phyloP scores from a whole-genome alignment of 1,140 invertebrate genomes.

The Papilio xuthus region DNA sequence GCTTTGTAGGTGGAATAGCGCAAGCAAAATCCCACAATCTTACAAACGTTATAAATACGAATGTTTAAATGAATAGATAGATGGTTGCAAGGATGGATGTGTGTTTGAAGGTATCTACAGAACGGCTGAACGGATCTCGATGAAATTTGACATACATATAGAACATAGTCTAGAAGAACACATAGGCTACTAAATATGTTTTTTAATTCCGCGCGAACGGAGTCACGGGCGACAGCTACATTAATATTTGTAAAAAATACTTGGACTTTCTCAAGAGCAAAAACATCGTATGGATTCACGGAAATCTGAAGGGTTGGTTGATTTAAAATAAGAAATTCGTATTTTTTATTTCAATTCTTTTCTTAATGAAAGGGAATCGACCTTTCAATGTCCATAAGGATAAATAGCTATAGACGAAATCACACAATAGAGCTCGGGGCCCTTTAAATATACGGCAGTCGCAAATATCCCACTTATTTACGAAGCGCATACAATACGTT shows the following conservation, averaged over 20 bases:
- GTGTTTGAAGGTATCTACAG: too few species aligned
- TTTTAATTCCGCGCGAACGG: too few species aligned
- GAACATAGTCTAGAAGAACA: too few species aligned
- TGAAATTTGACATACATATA: too few species aligned
- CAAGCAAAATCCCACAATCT: background rate
- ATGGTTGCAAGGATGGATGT: too few species aligned
- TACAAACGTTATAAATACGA: too few species aligned
- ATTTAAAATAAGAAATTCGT: background rate
- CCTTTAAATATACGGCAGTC: slow-evolving; percentile 23
- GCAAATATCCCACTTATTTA: slow-evolving; percentile 15
- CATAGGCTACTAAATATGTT: too few species aligned
- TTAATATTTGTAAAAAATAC: background rate
- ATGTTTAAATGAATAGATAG: too few species aligned
- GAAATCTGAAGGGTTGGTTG: background rate
- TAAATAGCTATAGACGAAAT: background rate
- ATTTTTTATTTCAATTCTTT: slow-evolving; percentile 7
- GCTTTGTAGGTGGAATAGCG: background rate
- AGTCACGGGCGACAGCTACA: too few species aligned
- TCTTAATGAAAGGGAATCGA: slow-evolving; percentile 18
- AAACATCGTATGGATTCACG: background rate
- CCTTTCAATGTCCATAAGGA: background rate
- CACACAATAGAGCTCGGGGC: background rate
- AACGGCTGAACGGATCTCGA: too few species aligned
- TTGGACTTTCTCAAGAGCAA: background rate
- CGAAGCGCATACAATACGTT: slow-evolving; percentile 11